Evolutionary conservation across 1,140 invertebrate genomes (phyloP), one percentile per base, ranked within the genome.

Genomic region (Eurosta solidaginis): DNA sequence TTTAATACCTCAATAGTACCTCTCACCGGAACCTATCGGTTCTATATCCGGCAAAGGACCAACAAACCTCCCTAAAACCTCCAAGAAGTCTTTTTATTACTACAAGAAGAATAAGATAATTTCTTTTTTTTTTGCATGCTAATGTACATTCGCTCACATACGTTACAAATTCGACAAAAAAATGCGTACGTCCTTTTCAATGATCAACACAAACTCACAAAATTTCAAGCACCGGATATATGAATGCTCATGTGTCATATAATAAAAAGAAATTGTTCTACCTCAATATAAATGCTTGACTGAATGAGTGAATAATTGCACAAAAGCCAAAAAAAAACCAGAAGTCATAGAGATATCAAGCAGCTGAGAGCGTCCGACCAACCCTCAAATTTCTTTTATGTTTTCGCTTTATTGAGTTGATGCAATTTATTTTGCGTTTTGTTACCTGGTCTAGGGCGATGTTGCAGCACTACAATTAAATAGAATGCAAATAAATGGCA

Each of bases 281-380:
- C 59, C 59, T 20, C 36, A 68, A 68, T 40, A 68, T 40, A 33
- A 36, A n/a, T 68, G 59, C 36, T 68, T 68, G 59, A 68, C 59
- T 68, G 25, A 68, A 68, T 68, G 59, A 68, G 27, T 68, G 59
- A 40, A 68, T 68, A 68, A 68, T 68, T 68, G 59, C 33, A 68
- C 59, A 68, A 68, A 68, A 68, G 59, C 59, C 9, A 17, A 63
- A 63, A 1, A 22, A 68, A 36, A 50, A 50, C 49, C 0, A 25
- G 27, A 52, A 52, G 22, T 27, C 25, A 52, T 52, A 40, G 12
- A 40, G 10, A 20, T 68, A 20, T 20, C 33, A 20, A 68, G 59
- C 59, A 68, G 59, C 59, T 68, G 59, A 68, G 59, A 7, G 27
- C 27, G 29, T 12, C 29, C 29, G 14, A 68, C 59, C 59, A 68